Conservation (phyloP, 2,888 invertebrate genomes). For the Chymomyza amoena region DNA sequence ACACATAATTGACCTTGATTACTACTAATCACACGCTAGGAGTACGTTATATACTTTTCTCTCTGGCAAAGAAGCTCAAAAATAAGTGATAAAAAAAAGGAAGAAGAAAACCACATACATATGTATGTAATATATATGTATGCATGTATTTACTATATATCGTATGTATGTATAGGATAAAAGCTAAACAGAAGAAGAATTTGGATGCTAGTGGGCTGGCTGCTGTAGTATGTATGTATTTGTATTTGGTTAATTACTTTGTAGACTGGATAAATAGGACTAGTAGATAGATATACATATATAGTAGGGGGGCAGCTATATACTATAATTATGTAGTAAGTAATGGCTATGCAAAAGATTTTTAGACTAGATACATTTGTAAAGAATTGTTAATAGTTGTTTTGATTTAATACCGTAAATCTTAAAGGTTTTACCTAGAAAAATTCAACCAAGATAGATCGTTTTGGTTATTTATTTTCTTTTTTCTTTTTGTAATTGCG, state of each 20-base stretch:
- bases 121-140: no score
- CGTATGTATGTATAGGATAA: no score
- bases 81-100: not conserved
- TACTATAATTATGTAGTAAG: conserved; percentile 19
- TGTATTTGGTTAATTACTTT: not conserved
- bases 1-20: conserved; percentile 73
- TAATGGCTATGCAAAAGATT: conserved; percentile 20
- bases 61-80: not conserved
- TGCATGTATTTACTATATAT: no score
- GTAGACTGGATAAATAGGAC: not conserved
- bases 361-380: conserved; percentile 18
- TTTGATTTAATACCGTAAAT: conserved; percentile 62
- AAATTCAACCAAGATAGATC: conserved; percentile 41
- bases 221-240: not conserved
- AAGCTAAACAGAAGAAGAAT: not conserved
- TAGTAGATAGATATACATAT: not conserved
- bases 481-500: not conserved
- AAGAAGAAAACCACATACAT: not conserved
- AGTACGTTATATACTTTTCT: conserved; percentile 4
- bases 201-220: not conserved
- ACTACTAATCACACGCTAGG: conserved; percentile 72
- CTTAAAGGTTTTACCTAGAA: conserved; percentile 18
- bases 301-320: conserved; percentile 11
- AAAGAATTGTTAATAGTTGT: conserved; percentile 44
- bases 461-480: not conserved